Conservation (phyloP, 2,797 vertebrate species). For the Pseudochromis fuscus region DNA sequence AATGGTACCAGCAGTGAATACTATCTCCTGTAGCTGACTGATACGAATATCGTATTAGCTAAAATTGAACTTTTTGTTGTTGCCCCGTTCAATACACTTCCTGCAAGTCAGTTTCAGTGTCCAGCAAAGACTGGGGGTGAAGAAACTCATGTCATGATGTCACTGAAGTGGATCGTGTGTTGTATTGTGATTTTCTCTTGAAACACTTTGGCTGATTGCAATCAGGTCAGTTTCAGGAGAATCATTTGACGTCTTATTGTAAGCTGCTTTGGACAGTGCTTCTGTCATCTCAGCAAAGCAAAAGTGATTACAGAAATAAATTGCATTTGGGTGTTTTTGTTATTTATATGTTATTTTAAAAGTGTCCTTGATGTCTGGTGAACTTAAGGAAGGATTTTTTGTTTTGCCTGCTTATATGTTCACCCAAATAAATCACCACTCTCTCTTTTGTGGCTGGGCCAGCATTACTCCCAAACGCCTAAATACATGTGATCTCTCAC, state of each 20-base stretch:
- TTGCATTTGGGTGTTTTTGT: no score
- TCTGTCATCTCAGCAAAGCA: no score
- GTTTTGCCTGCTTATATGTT: neutral
- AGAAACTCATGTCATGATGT: neutral
- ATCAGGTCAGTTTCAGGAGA: neutral
- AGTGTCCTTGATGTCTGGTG: neutral
- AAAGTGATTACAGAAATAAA: neutral
- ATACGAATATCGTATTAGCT: neutral
- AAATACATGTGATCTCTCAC: slow-evolving; percentile 41
- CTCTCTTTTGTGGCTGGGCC: slow-evolving; percentile 9
- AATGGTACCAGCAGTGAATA: neutral
- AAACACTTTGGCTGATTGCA: neutral
- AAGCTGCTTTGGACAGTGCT: neutral
- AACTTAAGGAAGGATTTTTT: no score
- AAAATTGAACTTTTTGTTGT: neutral
- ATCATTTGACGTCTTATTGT: neutral
- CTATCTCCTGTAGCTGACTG: neutral
- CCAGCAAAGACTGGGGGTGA: neutral
- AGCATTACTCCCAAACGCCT: slow-evolving; percentile 4
- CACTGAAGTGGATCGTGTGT: neutral
- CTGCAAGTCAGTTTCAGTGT: neutral
- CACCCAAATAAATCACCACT: neutral
- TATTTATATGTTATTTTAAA: neutral
- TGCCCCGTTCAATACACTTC: neutral
- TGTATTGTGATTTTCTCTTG: neutral